phyloP scores from a whole-genome alignment of 1,140 invertebrate genomes.

The Eriosoma lanigerum region DNA sequence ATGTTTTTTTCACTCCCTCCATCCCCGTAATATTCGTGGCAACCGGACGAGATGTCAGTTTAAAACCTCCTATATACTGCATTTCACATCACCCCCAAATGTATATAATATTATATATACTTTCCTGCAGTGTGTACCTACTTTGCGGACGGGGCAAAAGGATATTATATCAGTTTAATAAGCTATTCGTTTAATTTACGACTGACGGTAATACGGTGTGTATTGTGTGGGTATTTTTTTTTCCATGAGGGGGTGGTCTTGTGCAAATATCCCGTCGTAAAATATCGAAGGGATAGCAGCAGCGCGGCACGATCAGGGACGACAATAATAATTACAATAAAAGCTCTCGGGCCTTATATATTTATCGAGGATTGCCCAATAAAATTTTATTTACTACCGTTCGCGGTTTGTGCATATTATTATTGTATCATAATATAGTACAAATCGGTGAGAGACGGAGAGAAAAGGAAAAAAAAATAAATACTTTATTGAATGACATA shows the following conservation, averaged over 20 bases:
- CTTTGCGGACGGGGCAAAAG: not conserved
- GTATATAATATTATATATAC: conserved; percentile 2
- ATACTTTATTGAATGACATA: no score
- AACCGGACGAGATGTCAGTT: conserved; percentile 36
- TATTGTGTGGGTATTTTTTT: not conserved
- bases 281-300: conserved; percentile 13
- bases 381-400: conserved; percentile 47
- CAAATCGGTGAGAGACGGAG: not conserved
- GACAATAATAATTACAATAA: conserved; percentile 49
- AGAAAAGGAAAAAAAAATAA: not conserved
- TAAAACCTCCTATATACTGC: conserved; percentile 13
- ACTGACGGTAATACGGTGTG: conserved; percentile 26
- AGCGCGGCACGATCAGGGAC: conserved; percentile 27
- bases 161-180: conserved; percentile 36
- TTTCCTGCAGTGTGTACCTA: conserved; percentile 16
- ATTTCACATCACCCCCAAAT: not conserved
- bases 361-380: conserved; percentile 42
- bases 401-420: not conserved
- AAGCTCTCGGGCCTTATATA: conserved; percentile 22
- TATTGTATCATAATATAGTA: no score
- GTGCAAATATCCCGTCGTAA: conserved; percentile 33
- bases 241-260: not conserved
- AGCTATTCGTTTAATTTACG: conserved; percentile 51
- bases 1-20: not conserved
- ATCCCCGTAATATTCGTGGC: conserved; percentile 23